A percentile compares a stretch with the other conserved stretches of the same genome.
These are phyloP conservation scores for Callimorpha dominula DNA, from an alignment of 2,888 invertebrate species.

Conservation along the genomic window DNA sequence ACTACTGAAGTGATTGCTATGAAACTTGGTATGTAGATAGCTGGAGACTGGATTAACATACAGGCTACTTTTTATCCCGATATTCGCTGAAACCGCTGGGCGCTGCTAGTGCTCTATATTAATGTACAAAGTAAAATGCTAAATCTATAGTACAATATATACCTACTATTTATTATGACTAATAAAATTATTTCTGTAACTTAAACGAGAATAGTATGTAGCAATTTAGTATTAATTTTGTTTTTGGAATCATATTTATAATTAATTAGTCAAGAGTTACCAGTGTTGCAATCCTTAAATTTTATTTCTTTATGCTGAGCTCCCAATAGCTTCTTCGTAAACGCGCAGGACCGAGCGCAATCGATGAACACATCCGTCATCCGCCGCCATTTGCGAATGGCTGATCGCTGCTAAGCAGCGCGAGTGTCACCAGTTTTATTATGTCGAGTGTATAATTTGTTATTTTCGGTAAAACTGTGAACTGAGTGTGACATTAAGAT, in stretches of 20 bases:
- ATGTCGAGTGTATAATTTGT: constrained; percentile 83
- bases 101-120: too few relatives aligned
- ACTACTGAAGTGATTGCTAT: too few relatives aligned
- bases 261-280: constrained; percentile 12
- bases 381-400: constrained; percentile 86
- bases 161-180: neutral
- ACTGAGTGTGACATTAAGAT: constrained; percentile 76
- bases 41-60: too few relatives aligned
- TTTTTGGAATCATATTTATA: neutral
- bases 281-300: constrained; percentile 35
- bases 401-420: constrained; percentile 80
- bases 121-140: neutral
- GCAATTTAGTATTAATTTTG: neutral
- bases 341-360: constrained; percentile 74
- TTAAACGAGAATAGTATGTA: neutral
- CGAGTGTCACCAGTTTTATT: constrained; percentile 80
- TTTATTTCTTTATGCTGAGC: neutral
- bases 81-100: too few relatives aligned
- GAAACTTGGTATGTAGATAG: too few relatives aligned
- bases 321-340: constrained; percentile 63
- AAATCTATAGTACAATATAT: constrained; percentile 9
- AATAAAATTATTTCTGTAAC: neutral
- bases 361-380: constrained; percentile 87
- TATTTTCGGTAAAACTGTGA: constrained; percentile 80
- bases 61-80: too few relatives aligned